phyloP scores from a whole-genome alignment of 2,797 vertebrate species.

The Synaphobranchus kaupii region DNA sequence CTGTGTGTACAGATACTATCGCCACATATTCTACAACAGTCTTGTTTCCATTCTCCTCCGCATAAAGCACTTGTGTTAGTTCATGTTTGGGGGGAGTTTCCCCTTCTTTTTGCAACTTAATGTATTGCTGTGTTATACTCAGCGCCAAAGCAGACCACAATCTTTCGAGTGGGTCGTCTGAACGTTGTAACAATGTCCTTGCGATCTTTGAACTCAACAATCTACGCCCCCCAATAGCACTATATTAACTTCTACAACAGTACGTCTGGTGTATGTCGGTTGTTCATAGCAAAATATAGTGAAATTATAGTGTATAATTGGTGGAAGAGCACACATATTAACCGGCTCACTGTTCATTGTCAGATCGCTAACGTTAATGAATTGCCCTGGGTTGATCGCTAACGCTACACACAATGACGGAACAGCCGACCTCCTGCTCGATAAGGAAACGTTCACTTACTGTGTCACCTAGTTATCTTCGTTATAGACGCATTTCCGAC shows the following conservation, averaged over 20 bases:
- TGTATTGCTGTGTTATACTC: neutral
- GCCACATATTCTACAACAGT: neutral
- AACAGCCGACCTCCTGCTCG: conserved; percentile 9
- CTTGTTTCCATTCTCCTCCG: neutral
- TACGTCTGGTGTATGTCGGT: neutral
- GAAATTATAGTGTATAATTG: neutral
- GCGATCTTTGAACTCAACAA: neutral
- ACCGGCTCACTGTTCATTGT: too few relatives aligned
- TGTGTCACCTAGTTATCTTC: conserved; percentile 14
- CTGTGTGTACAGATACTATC: neutral
- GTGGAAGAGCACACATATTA: neutral
- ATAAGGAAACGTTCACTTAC: conserved; percentile 21
- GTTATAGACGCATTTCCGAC: conserved; percentile 21
- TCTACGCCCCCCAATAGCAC: neutral
- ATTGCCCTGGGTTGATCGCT: neutral
- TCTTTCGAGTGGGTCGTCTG: neutral
- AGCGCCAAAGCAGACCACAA: neutral
- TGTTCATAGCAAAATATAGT: neutral
- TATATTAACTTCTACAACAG: neutral
- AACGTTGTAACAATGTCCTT: conserved; percentile 11
- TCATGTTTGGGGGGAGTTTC: neutral
- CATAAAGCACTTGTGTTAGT: neutral
- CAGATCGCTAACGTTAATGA: neutral
- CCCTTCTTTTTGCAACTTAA: neutral
- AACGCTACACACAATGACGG: conserved; percentile 4